These are phyloP conservation scores for Brachionus asplanchnoidis DNA, from an alignment of 1,140 invertebrate species.

Conservation along the genomic window DNA sequence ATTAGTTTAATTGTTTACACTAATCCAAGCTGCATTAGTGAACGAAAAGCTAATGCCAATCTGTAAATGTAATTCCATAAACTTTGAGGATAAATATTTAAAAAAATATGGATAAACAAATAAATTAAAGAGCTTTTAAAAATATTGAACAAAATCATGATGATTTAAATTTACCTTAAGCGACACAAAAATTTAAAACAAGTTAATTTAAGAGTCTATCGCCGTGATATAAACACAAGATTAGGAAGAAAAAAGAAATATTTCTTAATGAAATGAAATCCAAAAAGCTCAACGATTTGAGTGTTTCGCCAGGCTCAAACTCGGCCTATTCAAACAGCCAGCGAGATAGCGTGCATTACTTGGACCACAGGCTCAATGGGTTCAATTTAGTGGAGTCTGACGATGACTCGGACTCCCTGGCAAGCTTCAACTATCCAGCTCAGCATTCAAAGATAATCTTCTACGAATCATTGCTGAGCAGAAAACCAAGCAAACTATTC, in stretches of 20 bases:
- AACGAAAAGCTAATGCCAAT: not conserved
- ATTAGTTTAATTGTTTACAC: conserved; percentile 2
- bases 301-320: not conserved
- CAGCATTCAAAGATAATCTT: not conserved
- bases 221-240: not conserved
- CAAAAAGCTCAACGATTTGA: not conserved
- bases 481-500: not conserved
- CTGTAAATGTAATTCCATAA: not conserved
- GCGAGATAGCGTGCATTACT: not conserved
- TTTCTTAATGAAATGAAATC: conserved; percentile 22
- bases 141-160: not conserved
- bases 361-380: not conserved
- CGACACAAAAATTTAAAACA: not conserved
- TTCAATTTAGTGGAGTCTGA: not conserved
- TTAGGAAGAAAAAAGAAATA: not conserved
- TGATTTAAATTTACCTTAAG: not conserved
- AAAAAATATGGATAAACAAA: not conserved
- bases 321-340: not conserved
- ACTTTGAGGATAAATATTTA: not conserved
- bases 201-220: not conserved
- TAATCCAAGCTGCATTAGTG: conserved; percentile 9
- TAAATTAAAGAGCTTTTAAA: not conserved
- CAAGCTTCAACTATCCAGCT: not conserved
- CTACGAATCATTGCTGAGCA: not conserved
- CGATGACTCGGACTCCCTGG: not conserved